Evolutionary conservation across 1,140 invertebrate genomes (phyloP), one percentile per base, ranked within the genome.

Genomic region (Solenopsis fugax): DNA sequence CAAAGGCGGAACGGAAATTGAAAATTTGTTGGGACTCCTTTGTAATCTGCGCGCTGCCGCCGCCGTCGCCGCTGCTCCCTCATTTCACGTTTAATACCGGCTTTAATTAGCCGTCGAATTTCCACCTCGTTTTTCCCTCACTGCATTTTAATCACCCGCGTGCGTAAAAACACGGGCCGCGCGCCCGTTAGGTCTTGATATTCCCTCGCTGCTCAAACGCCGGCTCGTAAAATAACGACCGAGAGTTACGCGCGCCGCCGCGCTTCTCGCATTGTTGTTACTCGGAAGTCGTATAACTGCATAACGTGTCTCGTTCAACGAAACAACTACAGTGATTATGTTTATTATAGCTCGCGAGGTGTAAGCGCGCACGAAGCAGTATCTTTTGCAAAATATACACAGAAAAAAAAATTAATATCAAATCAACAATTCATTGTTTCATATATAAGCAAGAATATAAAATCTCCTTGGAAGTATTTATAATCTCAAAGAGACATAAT

Each of bases 91-190:
- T 73, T 84, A 84, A 84, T 84, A 62, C 54, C 69, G 80, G 80
- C 45, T 75, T 84, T 84, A 84, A 84, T 84, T 84, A 84, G 80
- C 69, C 80, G 80, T 84, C 80, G 69, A 84, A 84, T 84, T 84
- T 84, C 54, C 80, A 34, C 24, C 69, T 62, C 80, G 54, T 58
- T 72, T 82, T 84, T 65, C 45, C 37, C 13, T 12, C 29, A n/a
- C 75, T 64, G 58, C 48, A 65, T 76, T 85, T 85, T 85, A 76
- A 76, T 85, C 84, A 67, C 16, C 34, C 7, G 41, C 41, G 84
- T 67, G 50, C 72, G 75, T 78, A 80, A 76, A 85, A 78, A 76
- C 34, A 62, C 60, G n/a, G 10, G 48, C 50, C 21, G 29, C 16
- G 58, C 54, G 24, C 62, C 13, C 80, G 41, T 75, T 75, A 48